These are phyloP conservation scores for Synchiropus splendidus DNA, from an alignment of 2,113 vertebrate genomes.

Conservation along the genomic window DNA sequence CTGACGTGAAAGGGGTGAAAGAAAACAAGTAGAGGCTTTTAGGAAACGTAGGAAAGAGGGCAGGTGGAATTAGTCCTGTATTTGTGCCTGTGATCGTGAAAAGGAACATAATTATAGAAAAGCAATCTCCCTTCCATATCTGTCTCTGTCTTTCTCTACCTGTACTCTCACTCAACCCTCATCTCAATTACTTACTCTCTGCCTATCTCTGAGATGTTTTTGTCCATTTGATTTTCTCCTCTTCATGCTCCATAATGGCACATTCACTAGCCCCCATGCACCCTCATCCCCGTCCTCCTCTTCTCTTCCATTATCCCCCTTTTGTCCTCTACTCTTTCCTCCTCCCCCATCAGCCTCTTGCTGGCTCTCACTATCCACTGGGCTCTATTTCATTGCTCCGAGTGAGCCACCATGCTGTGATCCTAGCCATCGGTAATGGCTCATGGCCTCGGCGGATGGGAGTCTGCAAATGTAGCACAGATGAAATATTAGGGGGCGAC, in stretches of 20 bases:
- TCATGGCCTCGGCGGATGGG: conserved; percentile 49
- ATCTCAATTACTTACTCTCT: conserved; percentile 31
- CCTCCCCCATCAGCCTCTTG: conserved; percentile 24
- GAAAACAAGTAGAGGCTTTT: conserved; percentile 33
- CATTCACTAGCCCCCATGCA: conserved; percentile 45
- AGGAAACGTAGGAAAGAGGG: conserved; percentile 12
- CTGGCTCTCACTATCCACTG: conserved; percentile 44
- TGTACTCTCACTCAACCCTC: conserved; percentile 33
- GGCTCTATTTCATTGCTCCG: conserved; percentile 55
- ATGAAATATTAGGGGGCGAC: conserved; percentile 57
- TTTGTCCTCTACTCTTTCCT: conserved; percentile 40
- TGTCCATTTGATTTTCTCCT: conserved; percentile 47
- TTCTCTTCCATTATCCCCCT: conserved; percentile 46
- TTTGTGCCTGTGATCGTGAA: conserved; percentile 34
- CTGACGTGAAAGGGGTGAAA: conserved; percentile 23
- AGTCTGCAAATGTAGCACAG: conserved; percentile 52
- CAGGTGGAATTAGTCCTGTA: conserved; percentile 49
- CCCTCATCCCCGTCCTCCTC: conserved; percentile 28
- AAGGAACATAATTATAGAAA: conserved; percentile 48
- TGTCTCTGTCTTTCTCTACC: conserved; percentile 30
- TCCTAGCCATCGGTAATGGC: conserved; percentile 56
- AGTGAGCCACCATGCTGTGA: conserved; percentile 54
- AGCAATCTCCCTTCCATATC: conserved; percentile 35
- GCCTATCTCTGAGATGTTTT: conserved; percentile 41
- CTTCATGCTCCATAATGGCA: conserved; percentile 57